Evolutionary conservation across 2,888 invertebrate species (phyloP).

Genomic region (Electrophaes corylata): DNA sequence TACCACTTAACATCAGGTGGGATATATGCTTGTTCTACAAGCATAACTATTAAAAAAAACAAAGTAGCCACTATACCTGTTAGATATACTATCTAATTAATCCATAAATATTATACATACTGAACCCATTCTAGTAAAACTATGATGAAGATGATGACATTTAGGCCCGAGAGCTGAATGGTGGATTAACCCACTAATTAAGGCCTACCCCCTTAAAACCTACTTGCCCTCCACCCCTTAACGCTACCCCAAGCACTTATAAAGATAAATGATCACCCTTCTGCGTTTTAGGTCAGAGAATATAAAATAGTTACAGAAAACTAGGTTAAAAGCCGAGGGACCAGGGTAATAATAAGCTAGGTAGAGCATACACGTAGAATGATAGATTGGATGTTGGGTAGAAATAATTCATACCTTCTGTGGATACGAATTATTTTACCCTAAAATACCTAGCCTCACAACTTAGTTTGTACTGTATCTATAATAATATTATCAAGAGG

Average conservation of each 20-base stretch:
- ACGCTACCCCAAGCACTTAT: constrained; percentile 66
- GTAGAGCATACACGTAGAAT: background rate
- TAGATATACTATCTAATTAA: constrained; percentile 29
- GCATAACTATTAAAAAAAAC: too few relatives aligned
- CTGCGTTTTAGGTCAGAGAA: constrained; percentile 51
- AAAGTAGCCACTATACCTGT: too few relatives aligned
- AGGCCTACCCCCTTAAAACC: constrained; percentile 41
- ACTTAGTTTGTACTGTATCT: too few relatives aligned
- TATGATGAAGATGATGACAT: constrained; percentile 38
- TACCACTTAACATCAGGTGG: too few relatives aligned
- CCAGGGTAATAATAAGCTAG: constrained; percentile 1
- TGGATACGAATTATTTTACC: too few relatives aligned
- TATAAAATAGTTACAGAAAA: constrained; percentile 40
- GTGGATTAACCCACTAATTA: constrained; percentile 62
- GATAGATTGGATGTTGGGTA: background rate
- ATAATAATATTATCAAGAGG: too few relatives aligned
- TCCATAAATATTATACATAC: constrained; percentile 34
- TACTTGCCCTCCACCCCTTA: constrained; percentile 36
- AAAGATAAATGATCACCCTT: constrained; percentile 70
- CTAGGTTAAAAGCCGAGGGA: constrained; percentile 48
- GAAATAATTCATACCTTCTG: too few relatives aligned
- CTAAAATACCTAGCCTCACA: background rate
- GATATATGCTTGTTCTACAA: too few relatives aligned
- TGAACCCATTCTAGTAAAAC: constrained; percentile 32
- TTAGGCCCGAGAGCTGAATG: constrained; percentile 40